Base-by-base conservation (phyloP, 2,888 invertebrate genomes). In the Cephus pulcher region DNA sequence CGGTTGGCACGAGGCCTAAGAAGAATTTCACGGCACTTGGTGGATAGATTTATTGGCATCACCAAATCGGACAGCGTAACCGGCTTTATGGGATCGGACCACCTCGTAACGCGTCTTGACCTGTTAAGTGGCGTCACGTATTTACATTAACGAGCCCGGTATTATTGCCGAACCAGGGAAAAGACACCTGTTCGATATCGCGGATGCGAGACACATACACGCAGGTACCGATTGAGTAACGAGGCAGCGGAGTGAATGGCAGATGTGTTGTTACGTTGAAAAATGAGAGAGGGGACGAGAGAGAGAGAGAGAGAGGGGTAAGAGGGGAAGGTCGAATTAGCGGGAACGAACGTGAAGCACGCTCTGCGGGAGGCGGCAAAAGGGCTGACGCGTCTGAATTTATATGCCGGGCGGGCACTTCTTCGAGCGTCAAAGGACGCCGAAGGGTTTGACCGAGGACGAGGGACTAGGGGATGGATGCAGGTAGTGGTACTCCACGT, bases 1-100 rank as follows among this genome's bases (percentile, higher is more conserved):
- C 9, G 23, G 9, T 23, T 56, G 56, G 56, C 56, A 81, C 82
- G 75, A 40, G 74, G 81, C 78, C 84, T 81, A 79, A 79, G 80
- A 80, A 77, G 80, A 83, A 87, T 86, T 86, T 86, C 86, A 84
- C 82, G 83, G 83, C 83, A 86, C 83, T 86, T 85, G 80, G 80
- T 69, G 79, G 79, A 76, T 78, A 82, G 83, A 86, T 87, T 87
- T 87, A 84, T 84, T 83, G 82, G 80, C 82, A 80, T 82, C 81
- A 79, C 80, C 83, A 82, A 82, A 85, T 84, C 79, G 79, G 76
- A 80, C 80, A 81, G 82, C 80, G 77, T 82, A 71, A 12, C 33
- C 71, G 15, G 32, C 71, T 71, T 1, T 23, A 0, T 71, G 15
- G 33, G 33, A 34, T 12, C 33, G 12, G 32, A 33, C 1, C 32